A percentile compares a stretch with the other conserved stretches of the same genome.
Conservation (phyloP, 2,113 vertebrate genomes). For the Calyptomena viridis region DNA sequence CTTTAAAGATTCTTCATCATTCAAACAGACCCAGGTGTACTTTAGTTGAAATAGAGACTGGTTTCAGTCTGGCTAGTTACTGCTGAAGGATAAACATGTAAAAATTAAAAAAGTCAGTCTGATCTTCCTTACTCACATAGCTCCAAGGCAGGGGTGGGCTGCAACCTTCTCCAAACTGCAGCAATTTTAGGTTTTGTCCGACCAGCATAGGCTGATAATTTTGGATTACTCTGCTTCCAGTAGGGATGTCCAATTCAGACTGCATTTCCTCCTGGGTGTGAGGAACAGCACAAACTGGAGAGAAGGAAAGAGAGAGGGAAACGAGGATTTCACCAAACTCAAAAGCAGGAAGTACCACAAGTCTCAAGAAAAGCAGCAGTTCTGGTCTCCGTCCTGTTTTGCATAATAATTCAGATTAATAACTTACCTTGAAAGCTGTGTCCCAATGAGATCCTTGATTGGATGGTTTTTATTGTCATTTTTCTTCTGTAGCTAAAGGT, state of each 20-base stretch:
- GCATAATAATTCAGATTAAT: not conserved
- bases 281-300: not conserved
- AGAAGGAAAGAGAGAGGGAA: not conserved
- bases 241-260: not conserved
- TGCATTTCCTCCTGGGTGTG: not conserved
- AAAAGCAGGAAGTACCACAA: not conserved
- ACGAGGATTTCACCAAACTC: not conserved
- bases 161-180: not conserved
- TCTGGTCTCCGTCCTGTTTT: not conserved
- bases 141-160: not conserved
- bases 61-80: not conserved
- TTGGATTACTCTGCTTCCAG: not conserved
- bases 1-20: not conserved
- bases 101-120: not conserved
- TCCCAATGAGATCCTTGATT: not conserved
- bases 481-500: not conserved
- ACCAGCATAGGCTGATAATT: not conserved
- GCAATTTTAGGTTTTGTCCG: not conserved
- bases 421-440: not conserved
- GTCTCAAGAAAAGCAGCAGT: not conserved
- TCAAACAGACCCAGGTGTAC: not conserved
- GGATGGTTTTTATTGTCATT: not conserved
- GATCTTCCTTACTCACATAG: not conserved
- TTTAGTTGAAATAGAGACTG: not conserved
- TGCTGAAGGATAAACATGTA: not conserved